Conservation (phyloP, 2,888 invertebrate species). For the Amiota communis region DNA sequence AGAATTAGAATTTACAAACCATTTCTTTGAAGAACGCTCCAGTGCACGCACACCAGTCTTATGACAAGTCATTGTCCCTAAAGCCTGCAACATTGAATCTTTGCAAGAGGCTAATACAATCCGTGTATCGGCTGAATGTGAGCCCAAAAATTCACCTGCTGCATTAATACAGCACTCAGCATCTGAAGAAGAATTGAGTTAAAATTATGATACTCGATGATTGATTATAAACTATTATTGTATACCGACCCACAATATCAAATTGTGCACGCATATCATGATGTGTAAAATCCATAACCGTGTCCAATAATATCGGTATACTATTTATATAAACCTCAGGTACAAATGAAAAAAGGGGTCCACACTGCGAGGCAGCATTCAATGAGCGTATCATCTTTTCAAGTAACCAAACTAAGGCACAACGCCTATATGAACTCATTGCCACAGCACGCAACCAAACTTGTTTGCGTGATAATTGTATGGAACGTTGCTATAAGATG, state of each 20-base stretch:
- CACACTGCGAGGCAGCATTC: constrained; percentile 75
- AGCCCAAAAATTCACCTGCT: constrained; percentile 82
- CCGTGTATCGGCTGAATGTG: constrained; percentile 83
- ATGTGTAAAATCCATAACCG: constrained; percentile 72
- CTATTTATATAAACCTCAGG: constrained; percentile 81
- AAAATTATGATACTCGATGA: not conserved
- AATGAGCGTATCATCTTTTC: constrained; percentile 74
- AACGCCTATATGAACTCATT: constrained; percentile 75
- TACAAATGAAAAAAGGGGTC: constrained; percentile 78
- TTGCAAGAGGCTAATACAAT: constrained; percentile 84
- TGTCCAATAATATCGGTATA: constrained; percentile 70
- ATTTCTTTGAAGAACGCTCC: constrained; percentile 77
- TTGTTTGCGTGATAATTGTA: constrained; percentile 78
- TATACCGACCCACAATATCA: constrained; percentile 55
- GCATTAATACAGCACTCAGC: constrained; percentile 77
- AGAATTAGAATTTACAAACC: constrained; percentile 38
- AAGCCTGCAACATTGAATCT: constrained; percentile 83
- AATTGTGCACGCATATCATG: constrained; percentile 71
- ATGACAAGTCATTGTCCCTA: constrained; percentile 85
- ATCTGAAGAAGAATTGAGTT: constrained; percentile 68
- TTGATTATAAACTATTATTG: not conserved
- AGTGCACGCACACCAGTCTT: constrained; percentile 81
- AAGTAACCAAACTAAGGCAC: constrained; percentile 76
- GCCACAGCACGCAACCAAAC: constrained; percentile 79
- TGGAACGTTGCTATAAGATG: constrained; percentile 72